phyloP scores from a whole-genome alignment of 2,888 invertebrate species.

The Drosophila antonietae region DNA sequence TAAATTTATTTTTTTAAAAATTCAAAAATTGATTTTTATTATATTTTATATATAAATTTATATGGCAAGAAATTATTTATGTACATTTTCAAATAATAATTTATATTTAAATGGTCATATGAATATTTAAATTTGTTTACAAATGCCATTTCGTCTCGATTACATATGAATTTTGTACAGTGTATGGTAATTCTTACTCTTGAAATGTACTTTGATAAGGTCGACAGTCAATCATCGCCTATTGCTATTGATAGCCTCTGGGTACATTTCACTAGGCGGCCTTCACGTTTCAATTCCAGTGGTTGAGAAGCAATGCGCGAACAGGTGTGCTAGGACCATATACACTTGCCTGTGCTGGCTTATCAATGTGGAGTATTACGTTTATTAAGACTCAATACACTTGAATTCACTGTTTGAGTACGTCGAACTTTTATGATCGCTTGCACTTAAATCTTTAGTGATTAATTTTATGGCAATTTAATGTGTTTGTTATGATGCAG shows the following conservation, averaged over 20 bases:
- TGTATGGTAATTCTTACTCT: constrained; percentile 38
- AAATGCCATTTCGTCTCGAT: not conserved
- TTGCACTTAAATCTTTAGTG: constrained; percentile 47
- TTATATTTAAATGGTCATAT: no score
- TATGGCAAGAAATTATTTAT: no score
- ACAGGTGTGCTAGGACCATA: constrained; percentile 57
- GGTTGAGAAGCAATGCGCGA: constrained; percentile 21
- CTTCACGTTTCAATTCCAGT: constrained; percentile 27
- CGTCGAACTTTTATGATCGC: constrained; percentile 31
- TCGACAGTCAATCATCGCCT: constrained; percentile 13
- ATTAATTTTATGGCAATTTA: constrained; percentile 29
- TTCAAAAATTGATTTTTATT: no score
- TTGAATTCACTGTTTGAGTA: constrained; percentile 20
- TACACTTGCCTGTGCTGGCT: constrained; percentile 15
- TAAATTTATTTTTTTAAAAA: no score
- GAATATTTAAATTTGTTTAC: no score
- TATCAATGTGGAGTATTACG: constrained; percentile 42
- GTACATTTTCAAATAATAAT: no score
- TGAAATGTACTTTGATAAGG: constrained; percentile 39
- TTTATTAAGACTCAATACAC: constrained; percentile 37
- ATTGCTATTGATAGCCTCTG: constrained; percentile 32
- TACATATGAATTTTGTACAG: constrained; percentile 14
- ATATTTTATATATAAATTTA: no score
- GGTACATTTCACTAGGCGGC: constrained; percentile 59
- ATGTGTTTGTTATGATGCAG: not conserved